Conservation (phyloP, 2,113 vertebrate species). For the Cinclus mexicanus region DNA sequence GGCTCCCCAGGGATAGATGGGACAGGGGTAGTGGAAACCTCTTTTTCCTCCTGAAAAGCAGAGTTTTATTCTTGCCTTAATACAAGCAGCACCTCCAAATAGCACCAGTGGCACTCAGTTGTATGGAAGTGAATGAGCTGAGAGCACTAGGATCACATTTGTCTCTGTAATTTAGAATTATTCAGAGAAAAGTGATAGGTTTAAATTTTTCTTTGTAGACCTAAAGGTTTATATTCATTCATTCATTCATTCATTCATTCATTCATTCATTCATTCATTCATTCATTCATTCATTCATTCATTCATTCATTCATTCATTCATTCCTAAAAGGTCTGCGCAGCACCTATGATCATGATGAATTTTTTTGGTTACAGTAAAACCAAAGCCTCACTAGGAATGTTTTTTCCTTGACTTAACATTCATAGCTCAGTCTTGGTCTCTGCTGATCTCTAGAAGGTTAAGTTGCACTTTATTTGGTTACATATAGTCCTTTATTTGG, state of each 20-base stretch:
- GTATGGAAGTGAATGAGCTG: background rate
- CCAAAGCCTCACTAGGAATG: background rate
- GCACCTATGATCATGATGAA: background rate
- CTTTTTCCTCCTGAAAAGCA: background rate
- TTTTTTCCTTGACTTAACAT: background rate
- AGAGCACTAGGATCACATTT: background rate
- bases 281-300: no score
- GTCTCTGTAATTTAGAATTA: background rate
- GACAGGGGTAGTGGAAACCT: background rate
- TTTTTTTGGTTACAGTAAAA: background rate
- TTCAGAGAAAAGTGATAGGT: background rate
- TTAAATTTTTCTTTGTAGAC: background rate
- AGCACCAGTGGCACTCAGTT: background rate
- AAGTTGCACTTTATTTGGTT: background rate
- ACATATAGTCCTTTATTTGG: background rate
- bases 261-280: no score
- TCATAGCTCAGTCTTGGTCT: background rate
- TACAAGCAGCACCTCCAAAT: background rate
- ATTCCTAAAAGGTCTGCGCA: background rate
- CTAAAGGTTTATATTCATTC: background rate
- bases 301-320: background rate
- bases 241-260: background rate
- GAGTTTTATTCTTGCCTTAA: background rate
- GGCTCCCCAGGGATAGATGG: background rate
- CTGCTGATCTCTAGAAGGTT: background rate